Conservation (phyloP, 2,797 vertebrate genomes). For the Labroides dimidiatus region DNA sequence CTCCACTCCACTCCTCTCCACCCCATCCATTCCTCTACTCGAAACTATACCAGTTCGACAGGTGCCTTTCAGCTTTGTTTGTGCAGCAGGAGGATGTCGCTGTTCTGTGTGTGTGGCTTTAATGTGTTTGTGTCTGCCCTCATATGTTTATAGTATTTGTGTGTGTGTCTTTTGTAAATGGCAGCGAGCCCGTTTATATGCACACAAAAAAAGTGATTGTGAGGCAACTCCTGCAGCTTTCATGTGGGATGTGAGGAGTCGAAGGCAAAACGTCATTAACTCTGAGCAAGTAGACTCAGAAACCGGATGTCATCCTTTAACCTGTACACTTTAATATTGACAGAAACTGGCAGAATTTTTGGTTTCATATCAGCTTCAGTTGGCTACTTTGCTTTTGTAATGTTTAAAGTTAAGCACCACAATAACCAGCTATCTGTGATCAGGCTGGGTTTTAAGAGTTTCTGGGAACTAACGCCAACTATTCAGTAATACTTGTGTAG, state of each 20-base stretch:
- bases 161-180: slow-evolving; percentile 19
- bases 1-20: slow-evolving; percentile 48
- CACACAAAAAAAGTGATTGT: slow-evolving; percentile 44
- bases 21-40: slow-evolving; percentile 25
- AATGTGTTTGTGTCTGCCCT: background rate
- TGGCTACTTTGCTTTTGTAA: background rate
- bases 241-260: background rate
- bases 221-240: slow-evolving; percentile 17
- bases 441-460: too few species aligned
- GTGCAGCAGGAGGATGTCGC: slow-evolving; percentile 28
- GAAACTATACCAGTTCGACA: slow-evolving; percentile 55
- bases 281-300: background rate
- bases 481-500: too few species aligned
- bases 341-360: background rate
- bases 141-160: slow-evolving; percentile 15
- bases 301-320: background rate
- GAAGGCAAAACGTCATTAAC: background rate
- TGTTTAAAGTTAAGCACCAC: background rate
- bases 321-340: background rate
- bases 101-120: background rate
- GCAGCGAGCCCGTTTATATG: slow-evolving; percentile 28
- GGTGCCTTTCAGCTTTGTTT: slow-evolving; percentile 54
- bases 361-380: background rate
- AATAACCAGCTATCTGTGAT: background rate
- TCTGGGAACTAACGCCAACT: too few species aligned